A percentile compares a stretch with the other conserved stretches of the same genome.
Evolutionary conservation across 2,888 invertebrate species (phyloP).

Genomic region (Agonopterix arenella): DNA sequence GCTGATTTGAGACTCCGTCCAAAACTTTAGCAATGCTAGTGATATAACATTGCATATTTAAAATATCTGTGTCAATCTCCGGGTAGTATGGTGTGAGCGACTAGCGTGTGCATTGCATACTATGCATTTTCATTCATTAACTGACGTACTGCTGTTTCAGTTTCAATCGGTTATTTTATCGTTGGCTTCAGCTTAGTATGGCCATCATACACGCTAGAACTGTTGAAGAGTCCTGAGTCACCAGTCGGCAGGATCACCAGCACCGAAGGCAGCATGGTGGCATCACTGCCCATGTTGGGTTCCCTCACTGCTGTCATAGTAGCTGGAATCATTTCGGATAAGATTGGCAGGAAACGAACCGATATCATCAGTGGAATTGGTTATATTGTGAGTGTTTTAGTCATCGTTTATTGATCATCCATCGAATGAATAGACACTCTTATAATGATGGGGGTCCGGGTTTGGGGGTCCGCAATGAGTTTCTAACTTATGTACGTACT

Average conservation of each 20-base stretch:
- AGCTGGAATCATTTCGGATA: conserved; percentile 21
- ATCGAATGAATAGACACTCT: too few species aligned
- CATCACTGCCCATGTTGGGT: conserved; percentile 30
- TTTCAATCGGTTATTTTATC: conserved; percentile 1
- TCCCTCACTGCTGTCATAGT: conserved; percentile 16
- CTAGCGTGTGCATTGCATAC: too few species aligned
- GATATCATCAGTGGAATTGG: conserved; percentile 21
- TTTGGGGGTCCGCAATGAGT: too few species aligned
- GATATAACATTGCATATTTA: too few species aligned
- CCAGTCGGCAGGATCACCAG: conserved; percentile 13
- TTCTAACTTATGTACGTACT: too few species aligned
- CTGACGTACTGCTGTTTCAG: background rate
- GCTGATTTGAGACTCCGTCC: too few species aligned
- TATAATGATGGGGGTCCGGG: too few species aligned
- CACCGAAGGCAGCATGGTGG: conserved; percentile 24
- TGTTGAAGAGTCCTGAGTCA: conserved; percentile 21
- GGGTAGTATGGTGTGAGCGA: too few species aligned
- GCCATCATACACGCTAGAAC: conserved; percentile 28
- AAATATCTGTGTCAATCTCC: too few species aligned
- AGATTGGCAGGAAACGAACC: conserved; percentile 28
- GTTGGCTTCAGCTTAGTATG: conserved; percentile 21
- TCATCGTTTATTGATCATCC: too few species aligned
- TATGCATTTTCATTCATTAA: background rate
- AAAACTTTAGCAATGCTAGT: too few species aligned
- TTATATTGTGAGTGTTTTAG: conserved; percentile 19